phyloP scores from a whole-genome alignment of 2,888 invertebrate genomes.

The Villa cingulata region DNA sequence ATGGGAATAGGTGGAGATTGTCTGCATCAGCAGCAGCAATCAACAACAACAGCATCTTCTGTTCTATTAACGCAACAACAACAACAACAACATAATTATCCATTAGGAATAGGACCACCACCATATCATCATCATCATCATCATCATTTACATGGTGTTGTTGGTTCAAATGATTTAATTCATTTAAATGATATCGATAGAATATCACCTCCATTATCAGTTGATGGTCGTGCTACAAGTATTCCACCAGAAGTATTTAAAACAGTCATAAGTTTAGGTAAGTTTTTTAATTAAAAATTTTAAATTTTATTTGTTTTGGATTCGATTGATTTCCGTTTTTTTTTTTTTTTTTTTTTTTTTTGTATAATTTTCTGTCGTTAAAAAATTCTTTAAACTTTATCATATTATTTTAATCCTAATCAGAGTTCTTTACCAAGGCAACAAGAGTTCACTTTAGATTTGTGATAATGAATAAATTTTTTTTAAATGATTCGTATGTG shows the following conservation, averaged over 20 bases:
- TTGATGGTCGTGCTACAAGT: constrained; percentile 53
- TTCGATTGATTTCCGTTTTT: background rate
- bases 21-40: constrained; percentile 15
- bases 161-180: constrained; percentile 6
- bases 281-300: constrained; percentile 18
- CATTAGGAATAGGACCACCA: no score
- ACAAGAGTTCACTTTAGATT: no score
- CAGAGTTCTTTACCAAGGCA: no score
- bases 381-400: no score
- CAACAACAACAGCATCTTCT: constrained; percentile 20
- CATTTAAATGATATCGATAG: constrained; percentile 34
- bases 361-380: constrained; percentile 7
- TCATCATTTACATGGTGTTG: background rate
- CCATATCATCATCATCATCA: background rate
- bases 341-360: constrained; percentile 10
- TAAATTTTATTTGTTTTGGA: constrained; percentile 6
- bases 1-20: background rate
- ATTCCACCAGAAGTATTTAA: constrained; percentile 83
- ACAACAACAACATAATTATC: constrained; percentile 8
- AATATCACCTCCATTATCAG: constrained; percentile 36
- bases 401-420: no score
- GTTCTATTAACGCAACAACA: constrained; percentile 15
- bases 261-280: constrained; percentile 70
- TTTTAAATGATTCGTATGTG: no score
- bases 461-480: no score